Base-by-base conservation (phyloP, 2,888 invertebrate genomes). In the Orthosia cruda region DNA sequence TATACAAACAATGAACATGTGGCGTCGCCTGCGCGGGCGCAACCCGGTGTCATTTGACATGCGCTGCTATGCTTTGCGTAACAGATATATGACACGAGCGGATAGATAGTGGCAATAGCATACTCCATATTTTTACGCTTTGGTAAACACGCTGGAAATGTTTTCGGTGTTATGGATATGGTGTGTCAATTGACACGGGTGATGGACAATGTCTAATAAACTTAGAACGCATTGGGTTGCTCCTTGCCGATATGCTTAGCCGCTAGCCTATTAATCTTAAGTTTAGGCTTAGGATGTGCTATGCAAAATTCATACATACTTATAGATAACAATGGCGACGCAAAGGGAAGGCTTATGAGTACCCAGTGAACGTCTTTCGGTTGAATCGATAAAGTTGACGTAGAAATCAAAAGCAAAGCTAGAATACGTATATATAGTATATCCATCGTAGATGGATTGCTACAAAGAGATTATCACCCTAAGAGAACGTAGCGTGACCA, bases 1-100 rank as follows among this genome's bases (percentile, higher is more conserved):
- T 89, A 91, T 88, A 87, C 88, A 91, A 92, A 93, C 92, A 93
- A 89, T 88, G 92, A 89, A 89, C 93, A 93, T 93, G 90, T 93
- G 93, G 89, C 85, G 85, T 82, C 71, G 81, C 65, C 75, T 80
- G 83, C 82, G 83, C 85, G 45, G 69, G 89, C 86, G 89, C 83
- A 83, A 88, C 83, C 66, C 84, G 83, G 76, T 88, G 80, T 88
- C 88, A 77, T 87, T 88, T 88, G 82, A 88, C 87, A 84, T 82
- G 83, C 80, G 86, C 81, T 80, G 76, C 74, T 68, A 83, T 83
- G 84, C 86, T 88, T 90, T 89, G 81, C 89, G 89, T 85, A 90
- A 91, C 73, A 81, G 86, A 87, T 88, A 91, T 82, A 77, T 83
- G 89, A 89, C 87, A 89, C 86, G 80, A 76, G 79, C 61, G 63